Base-by-base conservation (phyloP, 2,797 vertebrate genomes). In the Cossypha heuglini region DNA sequence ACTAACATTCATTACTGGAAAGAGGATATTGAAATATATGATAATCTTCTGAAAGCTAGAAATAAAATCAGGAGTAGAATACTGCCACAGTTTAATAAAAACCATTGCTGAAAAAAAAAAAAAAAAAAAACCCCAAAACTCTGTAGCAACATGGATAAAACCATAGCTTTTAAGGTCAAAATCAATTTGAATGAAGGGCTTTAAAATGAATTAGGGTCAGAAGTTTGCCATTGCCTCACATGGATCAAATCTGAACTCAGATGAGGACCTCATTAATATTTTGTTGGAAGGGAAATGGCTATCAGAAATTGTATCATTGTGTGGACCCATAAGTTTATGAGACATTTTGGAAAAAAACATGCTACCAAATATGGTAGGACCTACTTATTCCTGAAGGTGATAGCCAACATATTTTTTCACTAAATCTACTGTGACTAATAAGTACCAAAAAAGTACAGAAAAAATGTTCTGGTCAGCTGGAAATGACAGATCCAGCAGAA, bases 361-460 rank as follows among this genome's bases (percentile, higher is more conserved):
- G 11, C 35, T 90, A 83, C 85, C 49, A 93, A 91, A 86, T 88
- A 95, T 62, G 82, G 72, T 57, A 88, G 79, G 51, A 74, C 20
- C 28, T 21, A 68, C 61, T 83, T 86, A 80, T 68, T 96, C 22
- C 38, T 66, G 68, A 78, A 68, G 80, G 26, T 48, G 43, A 93
- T 72, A 86, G 94, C 62, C 72, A 96, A 80, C 49, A 83, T 80
- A 95, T 94, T 90, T 96, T 51, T 90, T 88, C 76, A 90, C 58
- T 48, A 86, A 85, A 62, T 57, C 8, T 80, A 42, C 64, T 79
- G 55, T 94, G 94, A 97, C 96, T 96, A 94, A 93, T 91, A 91
- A 87, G 52, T 46, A 73, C 48, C 26, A 29, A 51, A 51, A 29
- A 51, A 29, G 49, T 29, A 51, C 49, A 51, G 49, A 51, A 71